Evolutionary conservation across 2,888 invertebrate genomes (phyloP), one percentile per base, ranked within the genome.

Genomic region (Aphodius granarius): DNA sequence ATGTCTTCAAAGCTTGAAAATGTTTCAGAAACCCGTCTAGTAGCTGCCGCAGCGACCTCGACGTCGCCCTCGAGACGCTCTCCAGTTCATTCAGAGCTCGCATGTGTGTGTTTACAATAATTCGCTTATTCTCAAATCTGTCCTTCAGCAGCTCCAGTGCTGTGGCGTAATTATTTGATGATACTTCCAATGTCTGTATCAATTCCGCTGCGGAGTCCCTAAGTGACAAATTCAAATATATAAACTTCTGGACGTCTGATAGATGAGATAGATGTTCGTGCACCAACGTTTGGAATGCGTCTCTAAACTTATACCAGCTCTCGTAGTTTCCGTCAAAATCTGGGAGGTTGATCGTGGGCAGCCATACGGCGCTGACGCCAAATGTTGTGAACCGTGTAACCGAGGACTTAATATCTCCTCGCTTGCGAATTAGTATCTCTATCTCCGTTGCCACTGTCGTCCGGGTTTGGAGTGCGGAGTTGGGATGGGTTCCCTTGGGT

Each of bases 71-170:
- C n/a, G 23, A 62, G 13, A 73, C 23, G 9, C 5, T 3, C n/a
- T 72, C 70, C 16, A 74, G 9, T 1, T 74, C 43, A 13, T 80
- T 80, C 43, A 81, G 73, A 9, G 80, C 77, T 18, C 77, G 78
- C 6, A 82, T 73, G 71, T 81, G 81, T 66, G 76, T 79, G 68
- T 80, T 71, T 43, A 81, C 74, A 13, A 82, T 77, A 5, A 80
- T 22, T 3, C 62, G n/a, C 66, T 22, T 68, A 18, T 73, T 73
- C n/a, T 73, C 72, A 17, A 62, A 73, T 23, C 75, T 65, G 16
- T 75, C 19, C 23, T 66, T 66, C n/a, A 75, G 23, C 15, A 75
- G 17, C 5, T 73, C 70, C 73, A 71, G 68, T n/a, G 64, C 68
- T 63, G 73, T 63, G 9, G 3, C 13, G 20, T 72, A 75, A 68